A percentile compares a stretch with the other conserved stretches of the same genome.
phyloP scores from a whole-genome alignment of 2,797 vertebrate genomes.

The Rhincodon typus region DNA sequence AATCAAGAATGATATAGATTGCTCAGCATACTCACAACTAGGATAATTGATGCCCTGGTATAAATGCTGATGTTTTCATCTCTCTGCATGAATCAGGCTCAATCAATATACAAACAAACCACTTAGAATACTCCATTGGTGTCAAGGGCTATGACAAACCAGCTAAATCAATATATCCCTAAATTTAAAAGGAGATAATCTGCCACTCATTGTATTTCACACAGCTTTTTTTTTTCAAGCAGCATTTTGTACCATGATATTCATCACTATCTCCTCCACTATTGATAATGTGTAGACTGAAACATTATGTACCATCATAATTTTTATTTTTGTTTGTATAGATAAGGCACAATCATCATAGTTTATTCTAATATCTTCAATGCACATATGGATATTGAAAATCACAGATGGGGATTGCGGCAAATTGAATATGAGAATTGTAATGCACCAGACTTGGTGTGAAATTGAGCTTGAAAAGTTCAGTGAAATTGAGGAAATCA shows the following conservation, averaged over 20 bases:
- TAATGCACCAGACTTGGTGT: not conserved
- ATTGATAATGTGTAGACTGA: not conserved
- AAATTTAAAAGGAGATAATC: not conserved
- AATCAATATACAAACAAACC: not conserved
- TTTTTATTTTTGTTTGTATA: slow-evolving; percentile 9
- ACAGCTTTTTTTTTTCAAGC: no score
- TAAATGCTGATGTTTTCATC: not conserved
- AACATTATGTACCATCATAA: not conserved
- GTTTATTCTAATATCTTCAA: slow-evolving; percentile 12
- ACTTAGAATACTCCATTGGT: not conserved
- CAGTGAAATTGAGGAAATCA: not conserved
- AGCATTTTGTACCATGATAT: not conserved
- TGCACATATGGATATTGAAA: not conserved
- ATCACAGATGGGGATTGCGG: not conserved
- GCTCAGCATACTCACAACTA: not conserved
- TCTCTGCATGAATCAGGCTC: not conserved
- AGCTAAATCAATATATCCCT: not conserved
- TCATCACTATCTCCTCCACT: not conserved
- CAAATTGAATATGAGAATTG: slow-evolving; percentile 8
- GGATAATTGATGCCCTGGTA: not conserved
- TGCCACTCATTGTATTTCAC: no score
- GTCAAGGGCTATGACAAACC: not conserved
- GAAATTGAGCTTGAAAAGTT: slow-evolving; percentile 31
- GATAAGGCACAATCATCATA: not conserved
- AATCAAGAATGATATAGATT: no score